Conservation (phyloP, 2,888 invertebrate genomes). For the Diogma glabrata region DNA sequence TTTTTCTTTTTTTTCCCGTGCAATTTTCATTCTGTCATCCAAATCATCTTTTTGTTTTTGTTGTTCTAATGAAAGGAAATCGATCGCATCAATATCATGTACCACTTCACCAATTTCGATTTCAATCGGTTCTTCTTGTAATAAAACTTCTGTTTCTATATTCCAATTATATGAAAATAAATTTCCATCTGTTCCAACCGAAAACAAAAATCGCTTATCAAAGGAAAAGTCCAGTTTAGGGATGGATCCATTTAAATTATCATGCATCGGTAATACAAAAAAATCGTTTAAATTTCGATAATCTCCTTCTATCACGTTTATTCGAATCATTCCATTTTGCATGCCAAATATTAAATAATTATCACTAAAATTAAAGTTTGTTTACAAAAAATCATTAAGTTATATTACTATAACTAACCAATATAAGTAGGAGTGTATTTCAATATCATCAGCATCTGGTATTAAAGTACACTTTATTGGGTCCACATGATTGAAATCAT, state of each 20-base stretch:
- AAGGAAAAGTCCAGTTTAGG: slow-evolving; percentile 49
- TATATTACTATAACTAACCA: too few species aligned
- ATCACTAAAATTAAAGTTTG: too few species aligned
- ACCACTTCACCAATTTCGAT: neutral
- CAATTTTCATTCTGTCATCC: slow-evolving; percentile 47
- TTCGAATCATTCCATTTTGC: slow-evolving; percentile 46
- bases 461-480: slow-evolving; percentile 39
- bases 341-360: slow-evolving; percentile 49
- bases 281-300: slow-evolving; percentile 48
- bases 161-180: slow-evolving; percentile 56
- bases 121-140: neutral
- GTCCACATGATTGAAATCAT: slow-evolving; percentile 36
- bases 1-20: slow-evolving; percentile 50
- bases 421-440: slow-evolving; percentile 43
- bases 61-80: slow-evolving; percentile 43
- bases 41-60: slow-evolving; percentile 55
- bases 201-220: slow-evolving; percentile 42
- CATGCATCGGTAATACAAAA: slow-evolving; percentile 63
- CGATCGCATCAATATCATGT: slow-evolving; percentile 27
- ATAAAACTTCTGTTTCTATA: slow-evolving; percentile 20
- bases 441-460: slow-evolving; percentile 42
- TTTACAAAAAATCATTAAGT: too few species aligned
- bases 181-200: slow-evolving; percentile 65
- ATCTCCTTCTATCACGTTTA: slow-evolving; percentile 40
- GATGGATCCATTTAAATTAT: slow-evolving; percentile 55